Evolutionary conservation across 2,113 vertebrate genomes (phyloP), one percentile per base, ranked within the genome.

Genomic region (Percina caprodes): DNA sequence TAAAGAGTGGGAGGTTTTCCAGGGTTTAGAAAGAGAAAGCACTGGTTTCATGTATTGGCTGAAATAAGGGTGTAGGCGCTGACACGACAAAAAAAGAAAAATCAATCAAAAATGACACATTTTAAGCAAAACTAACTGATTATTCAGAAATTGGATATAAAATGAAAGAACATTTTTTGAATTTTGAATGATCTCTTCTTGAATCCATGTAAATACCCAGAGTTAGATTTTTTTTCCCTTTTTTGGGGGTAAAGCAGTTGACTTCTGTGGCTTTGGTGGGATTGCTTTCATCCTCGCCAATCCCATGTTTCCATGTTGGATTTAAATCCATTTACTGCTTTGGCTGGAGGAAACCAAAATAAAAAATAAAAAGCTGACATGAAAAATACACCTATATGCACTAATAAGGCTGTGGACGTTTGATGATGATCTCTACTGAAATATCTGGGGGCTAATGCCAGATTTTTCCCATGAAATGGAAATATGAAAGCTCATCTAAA

Each of bases 211-310:
- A 74, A 69, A 75, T 72, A 69, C 16, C 63, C 58, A 61, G 46
- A 79, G 61, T 62, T 84, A 3, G 30, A 30, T 33, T 46, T 26
- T 48, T 33, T n/a, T 71, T 74, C 33, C 63, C 69, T 69, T 54
- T 69, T 73, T 70, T 63, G 39, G 39, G 39, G 39, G 71, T 46
- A 51, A 39, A 74, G 79, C 71, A 26, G 71, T 69, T 74, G 70
- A 89, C 84, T 91, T 90, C 84, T 90, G 87, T 59, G 79, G 86
- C 69, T 90, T 39, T 85, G 71, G 55, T 86, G 10, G 77, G 78
- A 79, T 88, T 86, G 82, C 87, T 92, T 89, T 93, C 92, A 89
- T 92, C 86, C 86, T 88, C 35, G 14, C 85, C 89, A 86, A 90
- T 87, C 89, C 86, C 83, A 86, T 86, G 75, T 86, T 86, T 88